Conservation (phyloP, 2,888 invertebrate species). For the Caradrina kadenii region DNA sequence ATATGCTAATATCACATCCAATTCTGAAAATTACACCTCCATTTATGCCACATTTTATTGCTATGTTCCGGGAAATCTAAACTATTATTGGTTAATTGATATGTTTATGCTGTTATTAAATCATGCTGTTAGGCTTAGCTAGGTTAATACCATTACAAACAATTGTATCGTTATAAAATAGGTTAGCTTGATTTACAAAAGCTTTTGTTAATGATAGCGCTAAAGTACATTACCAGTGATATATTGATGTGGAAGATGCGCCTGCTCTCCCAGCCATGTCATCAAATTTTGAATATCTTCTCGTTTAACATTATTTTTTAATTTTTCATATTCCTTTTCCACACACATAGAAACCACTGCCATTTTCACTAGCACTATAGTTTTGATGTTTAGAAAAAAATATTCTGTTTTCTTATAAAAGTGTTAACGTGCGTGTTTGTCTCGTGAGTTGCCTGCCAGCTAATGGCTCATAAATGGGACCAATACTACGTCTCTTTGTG, state of each 20-base stretch:
- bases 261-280: conserved; percentile 91
- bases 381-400: conserved; percentile 1
- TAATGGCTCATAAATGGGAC: conserved; percentile 60
- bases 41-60: conserved; percentile 41
- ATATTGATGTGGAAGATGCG: conserved; percentile 89
- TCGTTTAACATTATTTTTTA: conserved; percentile 87
- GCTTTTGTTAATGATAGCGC: not conserved
- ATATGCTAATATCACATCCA: conserved; percentile 91
- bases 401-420: conserved; percentile 1
- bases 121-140: conserved; percentile 32
- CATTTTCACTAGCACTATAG: conserved; percentile 62
- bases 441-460: conserved; percentile 45
- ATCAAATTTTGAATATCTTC: conserved; percentile 89
- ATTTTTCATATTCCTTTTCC: conserved; percentile 88
- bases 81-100: conserved; percentile 47
- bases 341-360: conserved; percentile 61
- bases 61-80: conserved; percentile 41
- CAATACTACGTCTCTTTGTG: conserved; percentile 57
- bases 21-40: conserved; percentile 76
- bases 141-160: conserved; percentile 39
- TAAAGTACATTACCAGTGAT: conserved; percentile 80
- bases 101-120: conserved; percentile 43
- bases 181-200: conserved; percentile 20
- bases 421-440: conserved; percentile 30
- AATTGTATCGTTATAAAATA: conserved; percentile 40